A percentile compares a stretch with the other conserved stretches of the same genome.
These are phyloP conservation scores for Oxyura jamaicensis DNA, from an alignment of 2,113 vertebrate species.

Conservation along the genomic window DNA sequence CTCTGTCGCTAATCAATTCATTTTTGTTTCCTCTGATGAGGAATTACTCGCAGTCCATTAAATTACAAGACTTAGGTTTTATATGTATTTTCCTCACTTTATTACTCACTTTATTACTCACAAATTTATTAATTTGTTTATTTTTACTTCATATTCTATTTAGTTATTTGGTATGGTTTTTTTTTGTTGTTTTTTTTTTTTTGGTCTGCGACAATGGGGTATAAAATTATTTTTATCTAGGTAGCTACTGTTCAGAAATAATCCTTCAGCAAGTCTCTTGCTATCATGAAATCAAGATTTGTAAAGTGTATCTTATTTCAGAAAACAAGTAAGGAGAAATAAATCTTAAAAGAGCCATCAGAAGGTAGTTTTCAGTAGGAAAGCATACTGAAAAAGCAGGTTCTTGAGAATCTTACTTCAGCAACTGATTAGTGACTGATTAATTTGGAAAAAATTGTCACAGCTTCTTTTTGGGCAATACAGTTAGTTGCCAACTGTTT, in stretches of 20 bases:
- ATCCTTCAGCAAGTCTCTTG: background rate
- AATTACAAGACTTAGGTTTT: background rate
- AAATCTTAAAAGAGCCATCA: background rate
- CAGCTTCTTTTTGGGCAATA: background rate
- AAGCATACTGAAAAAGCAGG: background rate
- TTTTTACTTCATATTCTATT: background rate
- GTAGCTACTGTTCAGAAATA: background rate
- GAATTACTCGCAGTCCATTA: background rate
- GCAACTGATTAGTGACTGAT: background rate
- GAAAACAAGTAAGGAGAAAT: background rate
- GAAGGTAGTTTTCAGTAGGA: background rate
- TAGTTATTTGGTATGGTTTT: background rate
- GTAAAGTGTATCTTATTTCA: background rate
- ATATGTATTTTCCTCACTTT: background rate
- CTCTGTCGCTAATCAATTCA: background rate
- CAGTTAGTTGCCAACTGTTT: background rate
- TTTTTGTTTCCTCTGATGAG: background rate
- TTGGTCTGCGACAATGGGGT: background rate
- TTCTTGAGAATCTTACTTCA: background rate
- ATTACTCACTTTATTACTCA: no score
- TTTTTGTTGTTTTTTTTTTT: rapidly evolving
- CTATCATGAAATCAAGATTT: background rate
- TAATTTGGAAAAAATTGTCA: background rate
- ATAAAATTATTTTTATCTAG: background rate
- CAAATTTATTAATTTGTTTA: no score